These are phyloP conservation scores for Eumacrocentrus americanus DNA, from an alignment of 2,888 invertebrate species.

Conservation along the genomic window DNA sequence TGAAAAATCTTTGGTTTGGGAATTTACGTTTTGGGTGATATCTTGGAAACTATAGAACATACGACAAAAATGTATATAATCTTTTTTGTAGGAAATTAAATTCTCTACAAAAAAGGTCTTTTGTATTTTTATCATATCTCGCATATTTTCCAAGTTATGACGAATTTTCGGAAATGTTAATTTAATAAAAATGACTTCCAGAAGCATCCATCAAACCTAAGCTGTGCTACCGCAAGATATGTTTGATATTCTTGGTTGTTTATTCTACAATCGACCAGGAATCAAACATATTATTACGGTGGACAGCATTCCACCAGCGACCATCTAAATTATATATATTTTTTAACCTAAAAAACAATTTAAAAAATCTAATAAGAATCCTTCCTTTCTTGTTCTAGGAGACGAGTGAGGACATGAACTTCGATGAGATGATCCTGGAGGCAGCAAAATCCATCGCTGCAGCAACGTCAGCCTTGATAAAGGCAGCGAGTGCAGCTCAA, in stretches of 20 bases:
- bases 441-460: constrained; percentile 97
- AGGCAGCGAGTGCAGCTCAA: constrained; percentile 97
- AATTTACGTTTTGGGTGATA: too few relatives aligned
- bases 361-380: too few relatives aligned
- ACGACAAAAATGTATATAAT: too few relatives aligned
- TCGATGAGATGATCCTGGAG: constrained; percentile 98
- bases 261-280: constrained; percentile 87
- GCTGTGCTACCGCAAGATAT: constrained; percentile 85
- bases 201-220: too few relatives aligned
- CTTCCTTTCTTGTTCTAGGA: constrained; percentile 67
- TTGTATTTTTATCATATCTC: too few relatives aligned
- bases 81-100: too few relatives aligned
- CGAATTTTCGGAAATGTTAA: constrained; percentile 10
- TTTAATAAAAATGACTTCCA: not conserved
- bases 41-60: too few relatives aligned
- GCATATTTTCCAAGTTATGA: constrained; percentile 1
- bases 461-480: constrained; percentile 94
- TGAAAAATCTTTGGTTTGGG: too few relatives aligned
- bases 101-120: too few relatives aligned
- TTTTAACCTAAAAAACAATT: too few relatives aligned
- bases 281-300: constrained; percentile 99
- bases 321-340: too few relatives aligned
- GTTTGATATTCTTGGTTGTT: constrained; percentile 99
- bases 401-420: constrained; percentile 92
- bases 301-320: too few relatives aligned